phyloP scores from a whole-genome alignment of 1,140 invertebrate genomes.

The Magallana gigas region DNA sequence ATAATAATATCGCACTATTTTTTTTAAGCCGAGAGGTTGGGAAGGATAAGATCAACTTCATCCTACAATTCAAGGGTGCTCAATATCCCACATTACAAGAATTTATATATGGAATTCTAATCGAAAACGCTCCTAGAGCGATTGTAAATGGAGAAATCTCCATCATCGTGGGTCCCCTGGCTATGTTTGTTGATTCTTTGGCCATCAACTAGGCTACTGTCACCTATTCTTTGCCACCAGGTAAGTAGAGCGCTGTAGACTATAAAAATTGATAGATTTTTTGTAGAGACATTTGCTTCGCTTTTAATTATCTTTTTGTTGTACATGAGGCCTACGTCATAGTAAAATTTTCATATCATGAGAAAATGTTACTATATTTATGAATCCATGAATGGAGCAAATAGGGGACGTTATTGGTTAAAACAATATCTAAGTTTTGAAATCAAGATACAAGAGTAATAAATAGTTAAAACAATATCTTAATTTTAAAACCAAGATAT shows the following conservation, averaged over 20 bases:
- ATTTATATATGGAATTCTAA: slow-evolving; percentile 51
- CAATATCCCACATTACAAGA: slow-evolving; percentile 47
- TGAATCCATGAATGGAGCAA: too few species aligned
- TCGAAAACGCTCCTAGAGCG: slow-evolving; percentile 53
- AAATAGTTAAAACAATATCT: too few species aligned
- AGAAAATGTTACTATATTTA: too few species aligned
- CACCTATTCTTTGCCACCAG: not conserved
- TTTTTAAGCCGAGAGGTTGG: slow-evolving; percentile 22
- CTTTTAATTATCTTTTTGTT: too few species aligned
- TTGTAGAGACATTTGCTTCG: too few species aligned
- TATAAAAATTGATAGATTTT: too few species aligned
- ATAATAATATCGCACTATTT: not conserved
- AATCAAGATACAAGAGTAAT: too few species aligned
- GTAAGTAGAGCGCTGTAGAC: not conserved
- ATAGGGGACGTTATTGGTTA: too few species aligned
- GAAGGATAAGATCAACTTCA: slow-evolving; percentile 53
- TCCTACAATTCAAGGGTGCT: slow-evolving; percentile 51
- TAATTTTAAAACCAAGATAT: too few species aligned
- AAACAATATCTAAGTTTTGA: too few species aligned
- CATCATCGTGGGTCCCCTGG: slow-evolving; percentile 48
- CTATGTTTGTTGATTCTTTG: slow-evolving; percentile 48
- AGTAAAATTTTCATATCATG: too few species aligned
- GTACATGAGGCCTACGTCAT: too few species aligned
- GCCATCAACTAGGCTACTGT: slow-evolving; percentile 50
- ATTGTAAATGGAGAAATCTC: slow-evolving; percentile 54